These are phyloP conservation scores for Cololabis saira DNA, from an alignment of 2,113 vertebrate genomes.

Conservation along the genomic window DNA sequence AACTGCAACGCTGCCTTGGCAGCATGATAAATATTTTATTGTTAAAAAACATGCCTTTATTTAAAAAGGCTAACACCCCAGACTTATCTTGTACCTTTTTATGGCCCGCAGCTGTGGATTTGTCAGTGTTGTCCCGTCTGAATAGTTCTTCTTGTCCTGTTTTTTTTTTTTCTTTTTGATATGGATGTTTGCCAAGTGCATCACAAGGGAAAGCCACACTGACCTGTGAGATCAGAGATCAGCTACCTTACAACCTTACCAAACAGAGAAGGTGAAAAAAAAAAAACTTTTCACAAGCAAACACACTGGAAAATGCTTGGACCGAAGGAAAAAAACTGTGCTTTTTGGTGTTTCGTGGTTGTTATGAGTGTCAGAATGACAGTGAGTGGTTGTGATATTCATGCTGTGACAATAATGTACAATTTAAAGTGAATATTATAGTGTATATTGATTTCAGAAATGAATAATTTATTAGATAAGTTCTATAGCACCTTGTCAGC, in stretches of 20 bases:
- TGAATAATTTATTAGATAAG: constrained; percentile 32
- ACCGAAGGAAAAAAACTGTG: constrained; percentile 55
- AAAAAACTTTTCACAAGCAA: constrained; percentile 30
- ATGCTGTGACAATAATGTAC: constrained; percentile 71
- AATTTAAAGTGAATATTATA: constrained; percentile 59
- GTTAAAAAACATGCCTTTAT: constrained; percentile 95
- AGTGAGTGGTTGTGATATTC: constrained; percentile 56
- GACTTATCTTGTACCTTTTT: constrained; percentile 67
- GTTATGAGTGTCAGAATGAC: constrained; percentile 43
- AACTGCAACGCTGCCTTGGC: constrained; percentile 94
- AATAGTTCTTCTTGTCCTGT: constrained; percentile 66
- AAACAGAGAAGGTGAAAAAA: constrained; percentile 49
- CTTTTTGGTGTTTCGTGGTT: constrained; percentile 64
- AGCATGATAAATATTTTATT: constrained; percentile 92
- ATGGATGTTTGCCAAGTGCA: constrained; percentile 59
- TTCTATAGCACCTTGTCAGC: constrained; percentile 42
- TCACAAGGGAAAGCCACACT: constrained; percentile 50
- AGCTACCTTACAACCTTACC: constrained; percentile 55
- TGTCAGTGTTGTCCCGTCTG: constrained; percentile 72
- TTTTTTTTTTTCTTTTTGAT: too few species aligned
- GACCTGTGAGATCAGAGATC: constrained; percentile 58
- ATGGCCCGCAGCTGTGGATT: constrained; percentile 66
- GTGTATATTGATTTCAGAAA: constrained; percentile 54
- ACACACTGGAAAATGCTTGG: constrained; percentile 31
- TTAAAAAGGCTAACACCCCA: constrained; percentile 88